Percentiles rank a stretch among this genome's conserved stretches.
These are phyloP conservation scores for Tachina grossa DNA, from an alignment of 2,888 invertebrate genomes.

Conservation along the genomic window DNA sequence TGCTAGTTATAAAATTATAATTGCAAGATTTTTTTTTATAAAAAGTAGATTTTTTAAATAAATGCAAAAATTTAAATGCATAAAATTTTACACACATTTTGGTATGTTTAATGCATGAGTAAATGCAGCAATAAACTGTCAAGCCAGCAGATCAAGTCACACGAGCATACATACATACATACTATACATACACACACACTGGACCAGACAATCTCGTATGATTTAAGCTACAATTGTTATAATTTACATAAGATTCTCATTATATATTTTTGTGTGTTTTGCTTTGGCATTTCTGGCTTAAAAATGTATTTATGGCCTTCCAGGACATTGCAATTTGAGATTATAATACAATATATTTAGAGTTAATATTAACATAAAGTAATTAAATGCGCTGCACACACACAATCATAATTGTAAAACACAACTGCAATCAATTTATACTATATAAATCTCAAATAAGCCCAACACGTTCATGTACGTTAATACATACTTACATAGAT, in stretches of 20 bases:
- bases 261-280: background rate
- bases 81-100: constrained; percentile 18
- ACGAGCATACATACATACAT: background rate
- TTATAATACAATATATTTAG: constrained; percentile 31
- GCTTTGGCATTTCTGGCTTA: constrained; percentile 12
- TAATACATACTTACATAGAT: no score
- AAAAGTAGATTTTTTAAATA: constrained; percentile 25
- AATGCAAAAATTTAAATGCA: constrained; percentile 63
- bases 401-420: constrained; percentile 31
- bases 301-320: constrained; percentile 14
- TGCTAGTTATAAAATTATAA: constrained; percentile 40
- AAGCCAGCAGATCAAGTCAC: background rate
- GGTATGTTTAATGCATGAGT: constrained; percentile 34
- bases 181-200: background rate
- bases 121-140: constrained; percentile 44
- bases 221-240: constrained; percentile 12
- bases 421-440: constrained; percentile 44
- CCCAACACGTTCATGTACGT: no score
- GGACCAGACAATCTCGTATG: background rate
- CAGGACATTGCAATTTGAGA: constrained; percentile 18
- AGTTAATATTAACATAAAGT: constrained; percentile 31
- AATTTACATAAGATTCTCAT: constrained; percentile 39
- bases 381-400: constrained; percentile 34
- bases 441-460: background rate
- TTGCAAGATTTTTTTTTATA: constrained; percentile 11